phyloP scores from a whole-genome alignment of 2,797 vertebrate species.

The Enteromius argenteus region DNA sequence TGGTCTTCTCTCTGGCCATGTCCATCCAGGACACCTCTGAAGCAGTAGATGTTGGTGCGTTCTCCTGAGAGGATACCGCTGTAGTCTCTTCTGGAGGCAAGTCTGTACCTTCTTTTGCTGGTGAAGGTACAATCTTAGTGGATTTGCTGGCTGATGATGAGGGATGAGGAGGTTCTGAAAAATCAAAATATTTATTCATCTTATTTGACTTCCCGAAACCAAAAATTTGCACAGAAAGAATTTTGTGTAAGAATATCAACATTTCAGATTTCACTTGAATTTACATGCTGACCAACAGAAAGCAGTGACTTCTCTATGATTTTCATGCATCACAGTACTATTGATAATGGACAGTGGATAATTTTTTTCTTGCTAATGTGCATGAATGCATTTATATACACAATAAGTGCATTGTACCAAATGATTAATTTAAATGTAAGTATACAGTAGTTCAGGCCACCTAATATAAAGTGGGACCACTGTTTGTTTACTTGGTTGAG shows the following conservation, averaged over 20 bases:
- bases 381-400: neutral
- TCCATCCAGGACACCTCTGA: conserved; percentile 88
- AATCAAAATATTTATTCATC: neutral
- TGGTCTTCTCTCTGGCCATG: conserved; percentile 87
- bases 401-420: too few relatives aligned
- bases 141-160: conserved; percentile 25
- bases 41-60: conserved; percentile 22
- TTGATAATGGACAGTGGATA: neutral
- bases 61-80: conserved; percentile 37
- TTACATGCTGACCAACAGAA: neutral
- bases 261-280: neutral
- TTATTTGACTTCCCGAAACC: neutral
- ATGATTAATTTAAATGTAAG: too few relatives aligned
- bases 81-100: conserved; percentile 4
- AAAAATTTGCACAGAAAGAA: neutral
- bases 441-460: too few relatives aligned
- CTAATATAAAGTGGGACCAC: neutral
- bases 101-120: neutral
- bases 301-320: neutral
- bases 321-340: neutral
- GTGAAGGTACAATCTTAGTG: conserved; percentile 20
- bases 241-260: neutral
- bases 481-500: conserved; percentile 18
- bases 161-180: conserved; percentile 28
- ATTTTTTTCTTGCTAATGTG: neutral